Evolutionary conservation across 2,797 vertebrate species (phyloP), one percentile per base, ranked within the genome.

Genomic region (Notoglanidium macrostoma): DNA sequence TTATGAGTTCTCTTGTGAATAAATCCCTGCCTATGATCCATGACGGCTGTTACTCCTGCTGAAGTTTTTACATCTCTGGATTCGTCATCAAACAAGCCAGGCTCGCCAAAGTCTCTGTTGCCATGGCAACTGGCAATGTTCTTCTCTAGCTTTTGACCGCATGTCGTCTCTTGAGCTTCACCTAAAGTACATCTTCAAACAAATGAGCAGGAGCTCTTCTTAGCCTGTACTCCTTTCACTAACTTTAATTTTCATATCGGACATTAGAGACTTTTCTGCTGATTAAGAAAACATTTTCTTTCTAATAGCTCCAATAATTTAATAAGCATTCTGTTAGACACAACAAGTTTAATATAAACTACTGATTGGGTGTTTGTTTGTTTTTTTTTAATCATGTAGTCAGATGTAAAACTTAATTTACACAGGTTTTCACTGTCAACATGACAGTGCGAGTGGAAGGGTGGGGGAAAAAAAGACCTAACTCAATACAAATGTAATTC

Each of bases 41-140:
- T 68, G n/a, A 67, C 3, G 35, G 51, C 26, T 78, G 26, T 77
- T 84, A 59, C 46, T 68, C 63, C 32, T 32, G 11, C 40, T 78
- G 40, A 49, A 80, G 55, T 68, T 61, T 84, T 68, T 11, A 61
- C 87, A 85, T 85, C 40, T 72, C 40, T 51, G n/a, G 35, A 73
- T 87, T 32, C 6, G 3, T 44, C 54, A 55, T 51, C 26, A 54
- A 84, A 54, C 54, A 63, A 73, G 70, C 23, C 65, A 17, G 65
- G 54, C 21, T 68, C 23, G 0, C n/a, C 44, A 63, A 72, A 57
- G 57, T 51, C 74, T 59, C 63, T 81, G 79, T 87, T 85, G 73
- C 90, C 85, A 88, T 87, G 87, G 87, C 29, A 49, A 88, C 87
- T 14, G 17, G 32, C 46, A 46, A 51, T 83, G 87, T 73, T 88